These are phyloP conservation scores for Seriola dumerili DNA, from an alignment of 2,113 vertebrate species.

Conservation along the genomic window DNA sequence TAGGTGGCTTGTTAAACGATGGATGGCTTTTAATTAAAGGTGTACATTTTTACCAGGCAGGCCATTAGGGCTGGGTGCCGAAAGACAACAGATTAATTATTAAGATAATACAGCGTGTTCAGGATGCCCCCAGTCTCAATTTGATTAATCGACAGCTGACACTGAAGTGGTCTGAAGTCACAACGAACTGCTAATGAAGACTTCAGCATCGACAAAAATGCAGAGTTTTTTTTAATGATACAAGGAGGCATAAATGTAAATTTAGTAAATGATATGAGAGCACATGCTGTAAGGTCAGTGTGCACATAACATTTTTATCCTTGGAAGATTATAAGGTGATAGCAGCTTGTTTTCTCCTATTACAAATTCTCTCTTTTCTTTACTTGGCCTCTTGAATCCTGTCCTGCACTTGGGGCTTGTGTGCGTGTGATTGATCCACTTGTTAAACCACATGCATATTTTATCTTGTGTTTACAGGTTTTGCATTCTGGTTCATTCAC, in stretches of 20 bases:
- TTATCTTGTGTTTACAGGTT: constrained; percentile 5
- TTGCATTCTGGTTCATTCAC: neutral
- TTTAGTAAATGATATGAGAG: neutral
- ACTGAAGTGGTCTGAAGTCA: constrained; percentile 14
- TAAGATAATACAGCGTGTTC: constrained; percentile 55
- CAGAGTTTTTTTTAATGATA: neutral
- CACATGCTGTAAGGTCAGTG: neutral
- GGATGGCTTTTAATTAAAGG: constrained; percentile 66
- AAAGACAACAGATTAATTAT: constrained; percentile 63
- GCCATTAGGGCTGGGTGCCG: constrained; percentile 24
- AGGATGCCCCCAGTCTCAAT: constrained; percentile 39
- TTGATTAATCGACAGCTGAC: constrained; percentile 39
- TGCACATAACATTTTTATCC: neutral
- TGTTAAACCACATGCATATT: constrained; percentile 5
- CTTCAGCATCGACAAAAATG: neutral
- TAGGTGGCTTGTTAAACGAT: constrained; percentile 57
- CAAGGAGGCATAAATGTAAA: neutral
- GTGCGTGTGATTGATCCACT: neutral
- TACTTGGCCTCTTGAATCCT: neutral
- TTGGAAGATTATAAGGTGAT: neutral
- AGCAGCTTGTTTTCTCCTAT: neutral
- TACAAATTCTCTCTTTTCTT: neutral
- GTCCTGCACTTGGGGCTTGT: neutral
- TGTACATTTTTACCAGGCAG: constrained; percentile 36
- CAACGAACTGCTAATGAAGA: constrained; percentile 2